Evolutionary conservation across 2,888 invertebrate genomes (phyloP).

Genomic region (Cloeon dipterum): DNA sequence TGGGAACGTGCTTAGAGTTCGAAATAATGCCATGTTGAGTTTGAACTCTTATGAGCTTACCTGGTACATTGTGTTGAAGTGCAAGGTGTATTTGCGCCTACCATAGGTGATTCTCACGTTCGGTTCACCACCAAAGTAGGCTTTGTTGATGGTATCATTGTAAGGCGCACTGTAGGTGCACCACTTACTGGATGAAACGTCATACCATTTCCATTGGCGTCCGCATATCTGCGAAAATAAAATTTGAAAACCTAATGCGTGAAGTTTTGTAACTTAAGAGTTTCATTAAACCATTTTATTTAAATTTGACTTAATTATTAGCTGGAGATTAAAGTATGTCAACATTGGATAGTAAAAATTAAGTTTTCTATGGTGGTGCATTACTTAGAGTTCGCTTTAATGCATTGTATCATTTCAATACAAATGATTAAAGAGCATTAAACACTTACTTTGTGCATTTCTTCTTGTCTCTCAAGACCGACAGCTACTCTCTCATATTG

Average conservation of each 20-base stretch:
- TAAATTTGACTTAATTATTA: slow-evolving; percentile 28
- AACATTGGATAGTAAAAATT: not conserved
- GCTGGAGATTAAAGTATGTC: slow-evolving; percentile 11
- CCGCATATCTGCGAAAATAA: slow-evolving; percentile 7
- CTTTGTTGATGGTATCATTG: slow-evolving; percentile 53
- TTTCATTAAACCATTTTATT: too few species aligned
- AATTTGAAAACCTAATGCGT: too few species aligned
- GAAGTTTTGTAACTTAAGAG: too few species aligned
- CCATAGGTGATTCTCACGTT: slow-evolving; percentile 46
- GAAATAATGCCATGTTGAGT: not conserved
- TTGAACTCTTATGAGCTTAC: slow-evolving; percentile 17
- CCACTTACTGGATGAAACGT: slow-evolving; percentile 60
- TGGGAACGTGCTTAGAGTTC: not conserved
- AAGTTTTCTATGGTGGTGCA: not conserved
- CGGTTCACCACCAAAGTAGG: slow-evolving; percentile 46
- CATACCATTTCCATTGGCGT: slow-evolving; percentile 55
- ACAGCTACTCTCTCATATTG: slow-evolving; percentile 51
- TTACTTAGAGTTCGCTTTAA: too few species aligned
- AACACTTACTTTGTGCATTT: slow-evolving; percentile 28
- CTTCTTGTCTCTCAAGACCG: slow-evolving; percentile 36
- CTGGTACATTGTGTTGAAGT: slow-evolving; percentile 59
- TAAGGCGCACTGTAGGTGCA: slow-evolving; percentile 43
- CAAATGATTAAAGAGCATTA: not conserved
- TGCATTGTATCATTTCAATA: not conserved
- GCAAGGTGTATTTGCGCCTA: slow-evolving; percentile 48